Evolutionary conservation across 2,113 vertebrate genomes (phyloP), one percentile per base, ranked within the genome.

Genomic region (Miniopterus natalensis): DNA sequence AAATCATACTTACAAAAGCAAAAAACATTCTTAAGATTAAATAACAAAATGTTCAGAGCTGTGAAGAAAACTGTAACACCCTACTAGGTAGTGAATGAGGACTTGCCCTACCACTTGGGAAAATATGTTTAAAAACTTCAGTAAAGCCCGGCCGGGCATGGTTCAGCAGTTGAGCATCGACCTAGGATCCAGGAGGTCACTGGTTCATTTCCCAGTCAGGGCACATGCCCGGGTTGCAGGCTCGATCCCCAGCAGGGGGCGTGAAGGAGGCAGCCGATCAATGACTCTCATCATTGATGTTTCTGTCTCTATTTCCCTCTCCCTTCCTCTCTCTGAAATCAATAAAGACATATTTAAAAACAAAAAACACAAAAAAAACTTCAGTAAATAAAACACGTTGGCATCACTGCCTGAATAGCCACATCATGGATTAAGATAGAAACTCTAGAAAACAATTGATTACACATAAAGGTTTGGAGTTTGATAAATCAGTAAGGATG

Each of bases 51-150:
- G 6, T 80, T 8, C 40, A 90, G 27, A 90, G 88, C 36, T 66
- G 2, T 79, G 40, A 86, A 96, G 53, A 90, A 84, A 90, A 78
- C 45, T 68, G 68, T 73, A 55, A 90, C 79, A 84, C 36, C 90
- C 10, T 86, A 71, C n/a, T 74, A 12, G 51, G 5, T 74, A 84
- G 59, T 88, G 42, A 70, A 25, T 74, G 36, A 84, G 21, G 40
- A 40, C 42, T 90, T 96, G 20, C 27, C 42, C 36, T 75, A 40
- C 25, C 20, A 84, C 4, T 17, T 95, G 18, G 42, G 59, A 84
- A 92, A 96, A 68, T 90, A 20, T 91, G 25, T 94, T 90, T 42
- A 25, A 49, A 96, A 94, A 27, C 4, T 40, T 71, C 66, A 92
- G 42, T 95, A 75, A 94, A 88, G 36, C 36, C 36, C 36, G 36